Evolutionary conservation across 2,888 invertebrate genomes (phyloP).

Genomic region (Lathronympha strigana): DNA sequence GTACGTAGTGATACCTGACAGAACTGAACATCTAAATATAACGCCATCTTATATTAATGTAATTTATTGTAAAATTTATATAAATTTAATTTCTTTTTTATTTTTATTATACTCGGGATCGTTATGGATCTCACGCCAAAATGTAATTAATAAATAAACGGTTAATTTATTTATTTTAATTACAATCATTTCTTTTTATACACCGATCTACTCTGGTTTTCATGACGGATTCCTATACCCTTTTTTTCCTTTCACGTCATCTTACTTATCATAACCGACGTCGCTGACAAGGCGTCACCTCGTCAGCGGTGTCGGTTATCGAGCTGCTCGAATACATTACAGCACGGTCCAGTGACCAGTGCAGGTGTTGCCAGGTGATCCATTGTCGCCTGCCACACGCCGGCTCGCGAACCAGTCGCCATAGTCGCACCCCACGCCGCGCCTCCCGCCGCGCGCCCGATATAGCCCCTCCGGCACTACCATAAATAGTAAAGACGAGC

Average conservation of each 20-base stretch:
- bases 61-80: slow-evolving; percentile 85
- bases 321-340: slow-evolving; percentile 31
- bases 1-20: slow-evolving; percentile 83
- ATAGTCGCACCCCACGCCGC: slow-evolving; percentile 32
- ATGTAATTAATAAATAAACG: slow-evolving; percentile 85
- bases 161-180: slow-evolving; percentile 86
- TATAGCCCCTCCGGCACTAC: slow-evolving; percentile 69
- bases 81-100: slow-evolving; percentile 83
- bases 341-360: slow-evolving; percentile 15
- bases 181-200: slow-evolving; percentile 83
- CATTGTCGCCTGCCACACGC: neutral
- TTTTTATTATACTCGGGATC: slow-evolving; percentile 84
- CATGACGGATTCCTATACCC: slow-evolving; percentile 59
- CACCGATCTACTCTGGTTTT: slow-evolving; percentile 74
- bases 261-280: neutral
- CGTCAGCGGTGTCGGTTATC: slow-evolving; percentile 46
- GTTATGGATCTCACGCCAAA: slow-evolving; percentile 83
- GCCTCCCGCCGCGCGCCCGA: slow-evolving; percentile 52
- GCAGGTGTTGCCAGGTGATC: neutral
- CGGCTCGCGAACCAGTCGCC: neutral
- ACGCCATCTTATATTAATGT: slow-evolving; percentile 82
- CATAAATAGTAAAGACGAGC: slow-evolving; percentile 81
- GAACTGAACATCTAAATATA: slow-evolving; percentile 83
- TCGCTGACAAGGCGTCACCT: slow-evolving; percentile 33
- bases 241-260: slow-evolving; percentile 51